Evolutionary conservation across 2,113 vertebrate genomes (phyloP).

Genomic region (Hemibagrus wyckioides): DNA sequence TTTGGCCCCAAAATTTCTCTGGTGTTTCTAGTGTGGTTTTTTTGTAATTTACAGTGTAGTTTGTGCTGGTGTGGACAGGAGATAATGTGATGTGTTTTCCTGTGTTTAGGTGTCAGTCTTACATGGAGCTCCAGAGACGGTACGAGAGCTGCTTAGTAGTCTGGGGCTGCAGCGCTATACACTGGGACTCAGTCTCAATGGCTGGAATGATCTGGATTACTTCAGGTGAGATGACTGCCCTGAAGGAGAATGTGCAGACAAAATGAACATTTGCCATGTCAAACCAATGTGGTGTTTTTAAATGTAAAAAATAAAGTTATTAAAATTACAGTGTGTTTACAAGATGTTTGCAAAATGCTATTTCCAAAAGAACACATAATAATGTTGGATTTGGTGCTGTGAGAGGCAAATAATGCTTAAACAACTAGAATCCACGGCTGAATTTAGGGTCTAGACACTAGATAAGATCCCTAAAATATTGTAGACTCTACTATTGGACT

Average conservation of each 20-base stretch:
- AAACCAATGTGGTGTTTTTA: background rate
- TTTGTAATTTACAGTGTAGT: background rate
- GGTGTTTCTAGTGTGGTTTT: background rate
- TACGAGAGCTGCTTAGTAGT: constrained; percentile 65
- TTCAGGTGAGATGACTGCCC: constrained; percentile 68
- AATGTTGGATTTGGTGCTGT: background rate
- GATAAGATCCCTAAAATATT: background rate
- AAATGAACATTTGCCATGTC: background rate
- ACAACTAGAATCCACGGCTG: background rate
- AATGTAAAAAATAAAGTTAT: background rate
- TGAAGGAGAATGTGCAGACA: background rate
- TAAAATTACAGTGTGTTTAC: background rate
- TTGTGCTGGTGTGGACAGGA: background rate
- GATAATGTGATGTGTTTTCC: background rate
- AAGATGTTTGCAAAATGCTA: background rate
- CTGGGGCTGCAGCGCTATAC: constrained; percentile 72
- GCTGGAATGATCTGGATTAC: constrained; percentile 77
- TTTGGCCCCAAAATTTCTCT: background rate
- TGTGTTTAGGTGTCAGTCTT: constrained; percentile 68
- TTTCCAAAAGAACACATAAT: background rate
- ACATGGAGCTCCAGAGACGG: constrained; percentile 71
- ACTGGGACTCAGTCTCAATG: constrained; percentile 71
- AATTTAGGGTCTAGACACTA: background rate
- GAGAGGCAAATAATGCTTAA: background rate
- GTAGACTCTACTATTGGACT: background rate